Evolutionary conservation across 1,140 invertebrate species (phyloP), one percentile per base, ranked within the genome.

Genomic region (Hestina assimilis): DNA sequence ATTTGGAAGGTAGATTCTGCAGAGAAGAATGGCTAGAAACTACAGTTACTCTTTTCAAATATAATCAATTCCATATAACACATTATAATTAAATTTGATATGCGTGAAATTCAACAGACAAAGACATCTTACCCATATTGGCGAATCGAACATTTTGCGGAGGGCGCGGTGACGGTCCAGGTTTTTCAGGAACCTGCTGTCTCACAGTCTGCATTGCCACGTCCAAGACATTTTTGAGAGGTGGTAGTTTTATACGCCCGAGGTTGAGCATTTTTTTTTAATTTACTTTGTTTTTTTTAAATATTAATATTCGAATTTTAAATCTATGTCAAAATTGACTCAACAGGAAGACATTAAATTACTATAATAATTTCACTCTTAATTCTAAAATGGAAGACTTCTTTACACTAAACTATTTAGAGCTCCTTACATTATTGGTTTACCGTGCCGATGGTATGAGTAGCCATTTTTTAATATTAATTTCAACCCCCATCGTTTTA

Each of bases 161-260:
- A 69, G 76, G 91, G 69, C 71, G 91, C 76, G 64, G 90, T 72
- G 79, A 90, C 73, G 90, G 47, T 61, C 87, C 70, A 60, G 85
- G 65, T 48, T 93, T 93, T 20, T 94, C 93, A 17, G 95, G 95
- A 77, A 95, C 92, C 69, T 93, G 91, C 63, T 94, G 92, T 53
- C 94, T 92, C 21, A 95, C 89, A 12, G 94, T 94, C 79, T 95
- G 94, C 91, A 94, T 93, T 1, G 94, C 93, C 43, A 95, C 94
- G 74, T 94, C 94, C 59, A 95, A 76, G 11, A 93, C 92, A 69
- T 94, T 94, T 65, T 91, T 90, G 35, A 95, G 75, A 20, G 94
- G 93, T 9, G 95, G 95, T 64, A 70, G 90, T 89, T 77, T 94
- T 41, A 86, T 90, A 58, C 91, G 90, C 19, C 91, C 90, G 48